Base-by-base conservation (phyloP, 2,888 invertebrate species). In the Meteorus cinctellus region DNA sequence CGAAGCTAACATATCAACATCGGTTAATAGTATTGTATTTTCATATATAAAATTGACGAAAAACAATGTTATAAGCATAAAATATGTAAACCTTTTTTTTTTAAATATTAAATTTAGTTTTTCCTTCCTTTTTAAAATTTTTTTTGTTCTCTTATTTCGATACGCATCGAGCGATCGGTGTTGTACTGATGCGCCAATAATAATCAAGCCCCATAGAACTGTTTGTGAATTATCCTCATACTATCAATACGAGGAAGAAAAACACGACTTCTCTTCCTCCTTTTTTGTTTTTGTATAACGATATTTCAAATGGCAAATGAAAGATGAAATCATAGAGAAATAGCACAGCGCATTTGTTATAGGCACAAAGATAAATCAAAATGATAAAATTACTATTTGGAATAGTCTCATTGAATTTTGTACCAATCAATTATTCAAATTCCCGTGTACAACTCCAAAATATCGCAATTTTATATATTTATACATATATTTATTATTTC, bases 1-100 rank as follows among this genome's bases (percentile, higher is more conserved):
- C 62, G 74, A 81, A 79, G 79, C 81, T 77, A 78, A 81, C 79
- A 77, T 78, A 80, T 81, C 77, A 78, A 81, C 79, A 75, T 81
- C 75, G 73, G 76, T 77, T 79, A 79, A 77, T 65, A 67, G 74
- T 78, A 79, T 74, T 75, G 74, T 79, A 76, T 71, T 77, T 75
- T 71, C 63, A 60, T 34, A 68, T 63, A 51, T 75, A 62, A 73
- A 77, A 76, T 67, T 68, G 41, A 74, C 68, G 36, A 73, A 19
- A 51, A 77, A 79, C 67, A 29, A 77, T 72, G 72, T 79, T 74
- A 72, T 68, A 80, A 78, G 79, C 76, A 68, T 79, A 77, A 77
- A 79, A 79, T 76, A 78, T 73, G 41, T 68, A 59, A 76, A 71
- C 74, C 68, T 69, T 29, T 60, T 74, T 68, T 71, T 68, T 65